phyloP scores from a whole-genome alignment of 2,113 vertebrate species.

The Sphaerodactylus townsendi region DNA sequence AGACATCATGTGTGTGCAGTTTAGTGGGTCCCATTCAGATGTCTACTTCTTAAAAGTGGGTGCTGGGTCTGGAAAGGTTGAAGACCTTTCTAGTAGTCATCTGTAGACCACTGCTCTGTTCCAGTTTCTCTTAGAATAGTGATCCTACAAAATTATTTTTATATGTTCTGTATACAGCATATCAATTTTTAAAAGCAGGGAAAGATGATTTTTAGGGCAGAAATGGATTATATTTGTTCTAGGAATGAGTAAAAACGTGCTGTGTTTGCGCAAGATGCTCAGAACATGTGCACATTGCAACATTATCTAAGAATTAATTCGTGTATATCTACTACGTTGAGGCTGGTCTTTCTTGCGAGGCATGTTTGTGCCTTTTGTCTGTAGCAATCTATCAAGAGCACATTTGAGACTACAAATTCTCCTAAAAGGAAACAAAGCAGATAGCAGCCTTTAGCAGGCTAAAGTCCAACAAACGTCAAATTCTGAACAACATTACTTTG shows the following conservation, averaged over 20 bases:
- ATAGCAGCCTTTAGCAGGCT: slow-evolving; percentile 77
- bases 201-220: neutral
- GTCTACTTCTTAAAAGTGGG: too few relatives aligned
- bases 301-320: slow-evolving; percentile 55
- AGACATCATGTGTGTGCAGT: too few relatives aligned
- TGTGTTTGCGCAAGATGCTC: slow-evolving; percentile 38
- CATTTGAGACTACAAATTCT: slow-evolving; percentile 55
- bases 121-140: too few relatives aligned
- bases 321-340: slow-evolving; percentile 43
- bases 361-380: slow-evolving; percentile 53
- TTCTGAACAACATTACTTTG: slow-evolving; percentile 80
- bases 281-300: slow-evolving; percentile 35
- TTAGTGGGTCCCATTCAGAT: too few relatives aligned
- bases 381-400: slow-evolving; percentile 36
- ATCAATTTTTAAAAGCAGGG: neutral
- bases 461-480: slow-evolving; percentile 81
- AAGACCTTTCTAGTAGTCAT: too few relatives aligned
- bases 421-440: slow-evolving; percentile 70
- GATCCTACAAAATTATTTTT: too few relatives aligned
- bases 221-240: slow-evolving; percentile 1
- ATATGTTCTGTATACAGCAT: neutral
- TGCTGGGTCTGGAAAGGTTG: too few relatives aligned
- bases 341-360: slow-evolving; percentile 49
- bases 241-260: slow-evolving; percentile 13
- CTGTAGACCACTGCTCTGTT: too few relatives aligned